Evolutionary conservation across 2,113 vertebrate species (phyloP).

Genomic region (Calidris pygmaea): DNA sequence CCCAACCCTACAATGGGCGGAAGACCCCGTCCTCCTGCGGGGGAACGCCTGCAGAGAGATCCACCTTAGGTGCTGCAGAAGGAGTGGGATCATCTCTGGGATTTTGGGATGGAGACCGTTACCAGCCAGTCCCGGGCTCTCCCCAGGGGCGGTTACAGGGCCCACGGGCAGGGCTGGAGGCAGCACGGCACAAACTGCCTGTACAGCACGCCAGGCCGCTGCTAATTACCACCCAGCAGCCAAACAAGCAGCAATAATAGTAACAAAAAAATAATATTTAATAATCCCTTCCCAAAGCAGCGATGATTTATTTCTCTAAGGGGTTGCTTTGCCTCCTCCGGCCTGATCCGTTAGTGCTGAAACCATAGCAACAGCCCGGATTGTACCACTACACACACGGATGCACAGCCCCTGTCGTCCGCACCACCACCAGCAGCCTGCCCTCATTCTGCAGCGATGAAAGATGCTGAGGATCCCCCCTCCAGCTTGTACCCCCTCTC

Average conservation of each 20-base stretch:
- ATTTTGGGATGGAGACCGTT: background rate
- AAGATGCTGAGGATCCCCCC: background rate
- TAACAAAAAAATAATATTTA: background rate
- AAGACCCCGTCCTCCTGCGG: background rate
- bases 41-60: background rate
- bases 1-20: background rate
- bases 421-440: background rate
- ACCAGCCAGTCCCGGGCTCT: background rate
- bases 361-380: background rate
- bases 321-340: background rate
- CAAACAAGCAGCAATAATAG: background rate
- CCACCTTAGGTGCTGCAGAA: background rate
- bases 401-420: background rate
- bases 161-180: background rate
- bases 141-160: background rate
- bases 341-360: background rate
- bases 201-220: fast-evolving
- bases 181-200: background rate
- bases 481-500: background rate
- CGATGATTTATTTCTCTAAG: background rate
- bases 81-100: background rate
- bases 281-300: background rate
- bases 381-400: background rate
- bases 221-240: background rate
- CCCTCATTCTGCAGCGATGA: background rate